Evolutionary conservation across 2,888 invertebrate species (phyloP).

Genomic region (Elmis aenea): DNA sequence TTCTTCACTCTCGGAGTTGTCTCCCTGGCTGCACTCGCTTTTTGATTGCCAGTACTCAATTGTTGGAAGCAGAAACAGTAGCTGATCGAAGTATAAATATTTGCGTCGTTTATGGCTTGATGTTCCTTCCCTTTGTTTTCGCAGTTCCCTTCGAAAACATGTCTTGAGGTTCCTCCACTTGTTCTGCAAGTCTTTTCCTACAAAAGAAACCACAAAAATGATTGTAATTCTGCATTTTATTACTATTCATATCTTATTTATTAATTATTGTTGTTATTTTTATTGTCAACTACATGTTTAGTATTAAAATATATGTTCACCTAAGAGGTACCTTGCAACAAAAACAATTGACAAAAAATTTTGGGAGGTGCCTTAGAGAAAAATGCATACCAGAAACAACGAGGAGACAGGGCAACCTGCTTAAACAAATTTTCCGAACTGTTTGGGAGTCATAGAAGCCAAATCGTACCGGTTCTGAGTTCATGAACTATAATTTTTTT

Average conservation of each 20-base stretch:
- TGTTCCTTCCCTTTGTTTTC: slow-evolving; percentile 8
- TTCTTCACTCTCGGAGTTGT: slow-evolving; percentile 5
- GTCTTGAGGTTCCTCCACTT: slow-evolving; percentile 7
- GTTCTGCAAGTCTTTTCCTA: slow-evolving; percentile 6
- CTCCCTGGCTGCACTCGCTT: slow-evolving; percentile 5
- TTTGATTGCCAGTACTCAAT: slow-evolving; percentile 5
- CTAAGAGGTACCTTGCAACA: slow-evolving; percentile 5
- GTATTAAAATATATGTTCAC: no score
- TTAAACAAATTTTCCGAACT: slow-evolving; percentile 8
- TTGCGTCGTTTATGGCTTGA: slow-evolving; percentile 5
- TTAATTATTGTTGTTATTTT: no score
- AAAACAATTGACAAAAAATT: slow-evolving; percentile 4
- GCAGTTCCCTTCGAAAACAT: slow-evolving; percentile 5
- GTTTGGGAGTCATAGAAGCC: slow-evolving; percentile 8
- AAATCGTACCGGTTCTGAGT: slow-evolving; percentile 4
- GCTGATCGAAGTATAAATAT: slow-evolving; percentile 8
- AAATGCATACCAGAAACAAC: slow-evolving; percentile 3
- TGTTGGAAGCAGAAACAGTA: no score
- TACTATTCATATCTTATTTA: slow-evolving; percentile 1
- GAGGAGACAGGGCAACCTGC: slow-evolving; percentile 3
- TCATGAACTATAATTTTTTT: slow-evolving; percentile 6
- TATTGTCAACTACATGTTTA: no score
- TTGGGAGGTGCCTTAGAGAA: slow-evolving; percentile 5
- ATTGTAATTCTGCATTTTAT: slow-evolving; percentile 1
- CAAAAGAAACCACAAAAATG: slow-evolving; percentile 1